Evolutionary conservation across 2,888 invertebrate species (phyloP), one percentile per base, ranked within the genome.

Genomic region (Drosophila kambysellisi): DNA sequence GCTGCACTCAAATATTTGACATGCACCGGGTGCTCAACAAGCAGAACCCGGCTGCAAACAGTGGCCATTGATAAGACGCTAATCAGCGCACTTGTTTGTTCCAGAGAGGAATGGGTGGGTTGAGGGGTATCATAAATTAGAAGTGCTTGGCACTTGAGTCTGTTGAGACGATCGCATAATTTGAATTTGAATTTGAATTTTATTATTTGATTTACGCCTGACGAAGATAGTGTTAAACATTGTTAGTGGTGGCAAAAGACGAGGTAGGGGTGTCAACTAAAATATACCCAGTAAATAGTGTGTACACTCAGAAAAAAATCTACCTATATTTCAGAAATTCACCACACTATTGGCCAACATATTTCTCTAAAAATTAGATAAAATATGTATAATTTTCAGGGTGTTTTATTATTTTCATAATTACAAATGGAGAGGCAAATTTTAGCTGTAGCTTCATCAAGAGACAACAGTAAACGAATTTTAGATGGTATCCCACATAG

Each of bases 11-110:
- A 87, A 86, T 86, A 89, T 89, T 89, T 86, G 88, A 80, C 72
- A 70, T 80, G 72, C 46, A 30, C 51, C 51, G 50, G 48, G 46
- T 29, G 50, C 50, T 29, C 29, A 43, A 35, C 58, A 70, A 65
- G 67, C 82, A 65, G 68, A 74, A 54, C 17, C 20, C 65, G 4
- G 9, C 29, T 41, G 48, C 72, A 63, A 71, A 65, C 80, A 80
- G 80, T 80, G 67, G 80, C 75, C 61, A 62, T 35, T 71, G 81
- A 88, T 83, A 75, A 80, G 79, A 25, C 67, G 61, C 87, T 86
- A 87, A 85, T 82, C 84, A 87, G 76, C 46, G 70, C 78, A 80
- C 70, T 86, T 83, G 88, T 79, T 83, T 81, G 88, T 41, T 25
- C 20, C 56, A 17, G 41, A 43, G 41, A 29, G 25, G 35, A 9